Evolutionary conservation across 2,797 vertebrate genomes (phyloP), one percentile per base, ranked within the genome.

Genomic region (Telmatherina bonti): DNA sequence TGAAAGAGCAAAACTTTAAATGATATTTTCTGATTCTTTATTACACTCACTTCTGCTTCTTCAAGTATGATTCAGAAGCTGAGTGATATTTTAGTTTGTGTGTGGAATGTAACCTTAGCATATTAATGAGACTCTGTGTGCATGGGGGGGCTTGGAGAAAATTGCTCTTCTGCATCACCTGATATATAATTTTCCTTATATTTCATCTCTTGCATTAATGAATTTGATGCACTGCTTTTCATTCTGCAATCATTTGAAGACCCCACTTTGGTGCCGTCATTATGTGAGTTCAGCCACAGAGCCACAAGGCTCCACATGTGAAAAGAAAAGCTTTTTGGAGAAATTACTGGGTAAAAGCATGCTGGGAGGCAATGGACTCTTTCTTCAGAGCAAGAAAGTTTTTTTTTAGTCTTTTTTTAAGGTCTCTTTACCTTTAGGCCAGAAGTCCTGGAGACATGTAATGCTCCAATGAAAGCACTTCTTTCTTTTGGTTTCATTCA

Each of bases 311-410:
- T 77, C 38, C 30, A 67, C 53, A 45, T 58, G 45, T 70, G 61
- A 77, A 86, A 71, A 79, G 59, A 84, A 82, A 75, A 49, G 67
- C 33, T 70, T 77, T 85, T 54, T 71, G 30, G 60, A 52, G 61
- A 83, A 84, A 87, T 83, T 68, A 65, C 29, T 43, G 76, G 73
- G 71, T 78, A 56, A 62, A 71, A 49, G 16, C 8, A 4, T 54
- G 51, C 67, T 76, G 43, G 22, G 67, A 78, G 67, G 57, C 68
- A 70, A 61, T 67, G 70, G 33, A 82, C 68, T 59, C 38, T 47
- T 54, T 80, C 57, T 59, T 45, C 59, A 45, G 55, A 67, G 31
- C 26, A 55, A 72, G 76, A 45, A 5, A 58, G n/a, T 62, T 71
- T 58, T 38, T 38, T 13, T 12, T 38, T 8, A 13, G 2, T 38